phyloP scores from a whole-genome alignment of 2,113 vertebrate genomes.

The Cacatua alba region DNA sequence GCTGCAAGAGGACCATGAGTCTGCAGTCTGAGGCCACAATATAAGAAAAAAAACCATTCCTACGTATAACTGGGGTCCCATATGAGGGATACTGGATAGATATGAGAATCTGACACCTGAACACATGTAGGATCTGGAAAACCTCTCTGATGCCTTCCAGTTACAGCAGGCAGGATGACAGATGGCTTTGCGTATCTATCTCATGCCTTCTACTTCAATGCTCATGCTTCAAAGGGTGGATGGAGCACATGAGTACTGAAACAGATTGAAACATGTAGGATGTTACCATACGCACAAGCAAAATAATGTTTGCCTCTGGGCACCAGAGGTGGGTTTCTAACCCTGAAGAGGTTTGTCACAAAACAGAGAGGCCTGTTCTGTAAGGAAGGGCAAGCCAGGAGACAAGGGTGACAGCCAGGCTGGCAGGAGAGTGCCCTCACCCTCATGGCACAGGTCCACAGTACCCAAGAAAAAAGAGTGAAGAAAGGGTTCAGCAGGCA shows the following conservation, averaged over 20 bases:
- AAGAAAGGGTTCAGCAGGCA: neutral
- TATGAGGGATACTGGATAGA: neutral
- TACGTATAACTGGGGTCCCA: accelerated
- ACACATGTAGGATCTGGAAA: neutral
- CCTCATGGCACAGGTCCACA: neutral
- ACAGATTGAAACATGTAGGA: neutral
- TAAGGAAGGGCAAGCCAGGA: neutral
- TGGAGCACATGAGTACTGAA: neutral
- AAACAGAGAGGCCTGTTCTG: neutral
- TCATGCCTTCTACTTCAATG: neutral
- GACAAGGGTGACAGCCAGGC: neutral
- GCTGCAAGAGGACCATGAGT: accelerated
- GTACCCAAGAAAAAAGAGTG: neutral
- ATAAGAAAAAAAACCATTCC: neutral
- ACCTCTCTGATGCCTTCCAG: neutral
- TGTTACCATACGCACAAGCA: neutral
- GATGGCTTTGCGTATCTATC: neutral
- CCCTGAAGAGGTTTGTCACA: neutral
- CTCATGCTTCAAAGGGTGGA: neutral
- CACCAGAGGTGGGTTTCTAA: neutral
- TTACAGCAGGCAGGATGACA: neutral
- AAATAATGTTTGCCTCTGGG: neutral
- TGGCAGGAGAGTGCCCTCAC: neutral
- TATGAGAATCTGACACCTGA: neutral
- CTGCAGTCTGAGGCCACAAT: neutral